A percentile compares a stretch with the other conserved stretches of the same genome.
phyloP scores from a whole-genome alignment of 2,113 vertebrate genomes.

The Caranx ignobilis region DNA sequence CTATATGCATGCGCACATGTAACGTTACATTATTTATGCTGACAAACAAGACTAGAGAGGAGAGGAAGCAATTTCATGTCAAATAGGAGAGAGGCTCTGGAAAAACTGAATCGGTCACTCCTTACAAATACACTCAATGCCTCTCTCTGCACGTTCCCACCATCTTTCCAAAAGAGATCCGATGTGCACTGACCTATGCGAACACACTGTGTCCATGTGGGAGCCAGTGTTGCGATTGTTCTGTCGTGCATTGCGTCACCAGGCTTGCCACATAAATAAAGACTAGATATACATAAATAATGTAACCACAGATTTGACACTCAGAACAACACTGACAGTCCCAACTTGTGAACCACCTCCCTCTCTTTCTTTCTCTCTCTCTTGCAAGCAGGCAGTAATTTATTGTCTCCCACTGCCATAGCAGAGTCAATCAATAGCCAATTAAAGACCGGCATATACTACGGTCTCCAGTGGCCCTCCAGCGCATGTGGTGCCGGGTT shows the following conservation, averaged over 20 bases:
- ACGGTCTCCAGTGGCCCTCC: constrained; percentile 51
- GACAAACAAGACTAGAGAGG: constrained; percentile 51
- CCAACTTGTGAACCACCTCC: constrained; percentile 31
- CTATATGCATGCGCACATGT: constrained; percentile 3
- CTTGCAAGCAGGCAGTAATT: constrained; percentile 65
- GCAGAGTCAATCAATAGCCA: constrained; percentile 83
- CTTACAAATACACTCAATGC: constrained; percentile 1
- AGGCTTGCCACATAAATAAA: constrained; percentile 59
- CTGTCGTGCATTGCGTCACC: constrained; percentile 63
- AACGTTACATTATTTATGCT: constrained; percentile 44
- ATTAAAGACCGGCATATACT: constrained; percentile 70
- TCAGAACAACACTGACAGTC: constrained; percentile 32
- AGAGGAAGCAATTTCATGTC: constrained; percentile 49
- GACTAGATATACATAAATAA: constrained; percentile 73
- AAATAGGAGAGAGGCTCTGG: constrained; percentile 32
- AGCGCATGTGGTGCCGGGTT: constrained; percentile 40
- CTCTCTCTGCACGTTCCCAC: constrained; percentile 18
- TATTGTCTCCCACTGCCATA: constrained; percentile 65
- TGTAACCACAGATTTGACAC: constrained; percentile 55
- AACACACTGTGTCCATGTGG: constrained; percentile 63
- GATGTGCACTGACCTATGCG: constrained; percentile 56
- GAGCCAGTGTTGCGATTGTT: constrained; percentile 52
- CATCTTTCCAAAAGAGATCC: constrained; percentile 35
- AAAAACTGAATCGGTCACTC: constrained; percentile 17
- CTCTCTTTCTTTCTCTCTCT: constrained; percentile 25